Base-by-base conservation (phyloP, 2,113 vertebrate species). In the Apodemus sylvaticus region DNA sequence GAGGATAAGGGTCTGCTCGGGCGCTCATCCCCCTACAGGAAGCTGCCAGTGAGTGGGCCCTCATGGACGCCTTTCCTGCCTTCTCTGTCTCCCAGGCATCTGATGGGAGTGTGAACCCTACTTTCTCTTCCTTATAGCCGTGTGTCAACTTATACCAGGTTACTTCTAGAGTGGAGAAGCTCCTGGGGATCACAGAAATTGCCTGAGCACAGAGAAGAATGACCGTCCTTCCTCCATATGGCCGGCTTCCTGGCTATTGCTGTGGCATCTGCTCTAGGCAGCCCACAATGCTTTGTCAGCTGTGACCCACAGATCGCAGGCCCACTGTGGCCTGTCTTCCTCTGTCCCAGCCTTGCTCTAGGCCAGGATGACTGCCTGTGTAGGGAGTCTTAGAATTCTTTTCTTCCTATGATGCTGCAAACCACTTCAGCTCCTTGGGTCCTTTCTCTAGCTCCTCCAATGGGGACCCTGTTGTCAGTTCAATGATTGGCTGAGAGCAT, bases 151-250 rank as follows among this genome's bases (percentile, higher is more conserved):
- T 64, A 66, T 31, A 66, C 26, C 64, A 66, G 20, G 9, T 12
- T 22, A 3, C 6, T 68, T 73, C 29, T 4, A 45, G 29, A 22
- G 2, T 7, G 24, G 22, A 26, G 58, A 68, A 60, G n/a, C 34
- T 77, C 19, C 26, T 26, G 90, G 24, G 24, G 24, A 83, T 66
- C n/a, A 86, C 60, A 66, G 45, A 78, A 60, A 29, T 7, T 70
- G 36, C 36, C 36, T 53, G 71, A 64, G 11, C 3, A 34, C 24
- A 62, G 77, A 89, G 51, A 62, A 77, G 13, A 58, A 10, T 42
- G 16, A n/a, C 1, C 5, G 4, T 13, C 11, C 26, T 5, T 24
- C 55, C 24, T 31, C 48, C 10, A 13, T 0, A 1, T 48, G 14
- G 22, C 19, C 3, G 31, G 16, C 12, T 34, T 24, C 16, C 45